Evolutionary conservation across 1,140 invertebrate species (phyloP), one percentile per base, ranked within the genome.

Genomic region (Samia ricini): DNA sequence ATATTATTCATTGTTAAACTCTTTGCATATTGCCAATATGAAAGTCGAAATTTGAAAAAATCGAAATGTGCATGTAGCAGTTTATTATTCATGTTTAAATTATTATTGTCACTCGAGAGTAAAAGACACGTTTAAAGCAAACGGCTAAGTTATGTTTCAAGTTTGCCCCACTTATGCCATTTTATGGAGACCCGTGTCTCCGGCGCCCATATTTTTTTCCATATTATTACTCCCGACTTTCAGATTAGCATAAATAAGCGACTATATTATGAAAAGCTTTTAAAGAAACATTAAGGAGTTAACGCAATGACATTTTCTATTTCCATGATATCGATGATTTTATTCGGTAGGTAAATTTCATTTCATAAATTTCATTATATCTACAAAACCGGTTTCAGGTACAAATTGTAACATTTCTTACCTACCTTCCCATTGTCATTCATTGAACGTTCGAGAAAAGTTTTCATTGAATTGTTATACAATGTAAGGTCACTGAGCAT

Each of bases 181-280:
- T 76, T 76, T 69, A 72, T 65, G 51, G 65, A 63, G 61, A 71
- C 68, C 63, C 64, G 66, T 73, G 70, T 73, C 71, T 71, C 71
- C 48, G 66, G n/a, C 57, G 36, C 56, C 67, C 29, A 74, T 74
- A 77, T 72, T 73, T 75, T 51, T 68, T 69, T 70, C 66, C 51
- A 67, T 69, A 71, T 73, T 71, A 77, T 75, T 69, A 62, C 66
- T 75, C 70, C 64, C 64, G 72, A 68, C 66, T 74, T 68, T 66
- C 42, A 72, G 62, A 75, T 75, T 77, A 75, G 61, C 75, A 71
- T 68, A 74, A 74, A 72, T 72, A 72, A 63, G 64, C 61, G 63
- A 65, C 71, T 66, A 42, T 42, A 42, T 68, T 66, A 69, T 63
- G 55, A 70, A 71, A 74, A 69, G 72, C 72, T 74, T 71, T 74